Percentiles rank a stretch among this genome's conserved stretches.
Conservation (phyloP, 2,888 invertebrate genomes). For the Lithophane socia region DNA sequence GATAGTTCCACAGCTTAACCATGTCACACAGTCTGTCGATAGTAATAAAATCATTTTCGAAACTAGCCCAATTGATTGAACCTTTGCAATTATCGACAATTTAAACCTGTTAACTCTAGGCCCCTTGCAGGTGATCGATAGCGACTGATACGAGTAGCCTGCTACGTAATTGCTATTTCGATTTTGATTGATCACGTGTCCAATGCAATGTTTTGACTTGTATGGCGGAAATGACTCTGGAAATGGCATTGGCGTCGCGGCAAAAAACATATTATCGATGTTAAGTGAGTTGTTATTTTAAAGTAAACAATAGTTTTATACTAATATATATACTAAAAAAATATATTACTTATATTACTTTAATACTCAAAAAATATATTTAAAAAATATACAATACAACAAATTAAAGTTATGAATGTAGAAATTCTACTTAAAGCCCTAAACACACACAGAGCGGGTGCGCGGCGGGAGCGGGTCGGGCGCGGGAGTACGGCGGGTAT, state of each 20-base stretch:
- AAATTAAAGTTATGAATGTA: not conserved
- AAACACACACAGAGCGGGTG: too few species aligned
- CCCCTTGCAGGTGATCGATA: not conserved
- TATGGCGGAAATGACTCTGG: not conserved
- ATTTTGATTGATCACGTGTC: constrained; percentile 16
- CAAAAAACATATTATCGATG: not conserved
- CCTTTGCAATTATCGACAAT: not conserved
- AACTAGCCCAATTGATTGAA: not conserved
- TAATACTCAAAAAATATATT: not conserved
- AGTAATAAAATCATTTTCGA: not conserved
- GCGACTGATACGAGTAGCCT: not conserved
- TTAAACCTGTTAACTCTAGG: not conserved
- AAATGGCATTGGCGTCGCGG: not conserved
- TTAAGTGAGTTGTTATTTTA: not conserved
- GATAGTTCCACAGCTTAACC: too few species aligned
- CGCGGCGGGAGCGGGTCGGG: too few species aligned
- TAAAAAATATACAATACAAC: not conserved
- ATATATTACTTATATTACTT: too few species aligned
- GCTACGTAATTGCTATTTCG: not conserved
- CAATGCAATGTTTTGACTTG: not conserved
- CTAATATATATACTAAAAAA: too few species aligned
- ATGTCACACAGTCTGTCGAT: not conserved
- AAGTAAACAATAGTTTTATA: not conserved
- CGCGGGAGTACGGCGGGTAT: too few species aligned
- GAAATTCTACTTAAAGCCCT: not conserved